Base-by-base conservation (phyloP, 2,113 vertebrate species). In the Thalassarche chlororhynchos region DNA sequence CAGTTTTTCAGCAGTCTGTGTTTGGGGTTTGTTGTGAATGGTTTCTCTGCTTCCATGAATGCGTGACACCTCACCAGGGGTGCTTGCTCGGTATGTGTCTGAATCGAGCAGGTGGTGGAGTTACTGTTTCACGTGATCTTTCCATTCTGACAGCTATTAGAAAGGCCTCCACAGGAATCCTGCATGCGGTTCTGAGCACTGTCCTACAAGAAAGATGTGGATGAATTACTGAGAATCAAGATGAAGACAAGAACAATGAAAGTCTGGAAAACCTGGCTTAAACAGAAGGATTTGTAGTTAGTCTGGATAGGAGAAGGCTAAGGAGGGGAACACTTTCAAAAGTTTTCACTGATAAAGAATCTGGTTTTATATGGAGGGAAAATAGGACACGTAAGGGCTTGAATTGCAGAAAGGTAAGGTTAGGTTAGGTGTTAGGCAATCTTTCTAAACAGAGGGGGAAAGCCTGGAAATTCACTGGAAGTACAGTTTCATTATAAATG, bases 31-130 rank as follows among this genome's bases (percentile, higher is more conserved):
- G 28, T 34, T 60, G 60, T 52, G 49, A 49, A 44, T 17, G 26
- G 4, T 60, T 81, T 47, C 75, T 74, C 44, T 65, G 77, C 49
- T 81, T 68, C 42, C n/a, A 8, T 4, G 5, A 54, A 34, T 8
- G 31, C 26, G 1, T 17, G 62, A 40, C 17, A 4, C 32, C 54
- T 89, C 44, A 54, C 12, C 8, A 24, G 66, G 28, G 13, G 8
- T 44, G 68, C 9, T 7, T 38, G 34, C 36, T 29, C 0, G 0
- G 51, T 24, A 4, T 1, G 0, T 36, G 47, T 55, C 68, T 51
- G 29, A 68, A 28, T 44, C 0, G 8, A 75, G 54, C 42, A 61
- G 55, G 46, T 47, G 20, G 20, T n/a, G 31, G 46, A 70, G n/a
- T 47, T 70, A 7, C 15, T 17, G 25, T 51, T 71, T 32, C 34